Conservation (phyloP, 2,888 invertebrate species). For the Onchidella celtica region DNA sequence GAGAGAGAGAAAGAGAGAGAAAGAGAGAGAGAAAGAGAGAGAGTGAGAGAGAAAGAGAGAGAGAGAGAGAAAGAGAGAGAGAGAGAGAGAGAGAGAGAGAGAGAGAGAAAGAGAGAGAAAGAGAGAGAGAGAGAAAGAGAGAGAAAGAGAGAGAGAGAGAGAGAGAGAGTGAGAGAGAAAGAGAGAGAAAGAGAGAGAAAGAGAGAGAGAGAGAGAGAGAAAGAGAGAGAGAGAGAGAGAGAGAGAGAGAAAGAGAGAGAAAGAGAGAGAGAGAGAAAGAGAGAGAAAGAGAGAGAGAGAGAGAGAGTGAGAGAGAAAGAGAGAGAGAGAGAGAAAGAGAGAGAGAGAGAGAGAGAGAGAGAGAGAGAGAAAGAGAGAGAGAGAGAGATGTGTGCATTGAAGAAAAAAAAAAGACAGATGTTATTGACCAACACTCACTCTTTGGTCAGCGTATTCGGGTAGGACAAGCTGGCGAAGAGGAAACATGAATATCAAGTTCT, state of each 20-base stretch:
- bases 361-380: background rate
- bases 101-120: background rate
- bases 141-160: background rate
- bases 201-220: background rate
- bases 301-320: background rate
- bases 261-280: background rate
- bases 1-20: background rate
- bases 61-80: background rate
- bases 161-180: background rate
- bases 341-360: background rate
- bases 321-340: background rate
- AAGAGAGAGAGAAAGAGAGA: background rate
- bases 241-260: background rate
- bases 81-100: background rate
- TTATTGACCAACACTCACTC: no score
- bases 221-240: background rate
- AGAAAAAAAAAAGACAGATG: background rate
- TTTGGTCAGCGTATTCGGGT: no score
- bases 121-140: background rate
- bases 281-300: background rate
- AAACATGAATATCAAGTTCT: no score
- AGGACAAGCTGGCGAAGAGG: no score
- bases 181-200: background rate
- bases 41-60: background rate
- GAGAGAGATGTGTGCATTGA: no score